Base-by-base conservation (phyloP, 2,113 vertebrate species). In the Camarhynchus parvulus region DNA sequence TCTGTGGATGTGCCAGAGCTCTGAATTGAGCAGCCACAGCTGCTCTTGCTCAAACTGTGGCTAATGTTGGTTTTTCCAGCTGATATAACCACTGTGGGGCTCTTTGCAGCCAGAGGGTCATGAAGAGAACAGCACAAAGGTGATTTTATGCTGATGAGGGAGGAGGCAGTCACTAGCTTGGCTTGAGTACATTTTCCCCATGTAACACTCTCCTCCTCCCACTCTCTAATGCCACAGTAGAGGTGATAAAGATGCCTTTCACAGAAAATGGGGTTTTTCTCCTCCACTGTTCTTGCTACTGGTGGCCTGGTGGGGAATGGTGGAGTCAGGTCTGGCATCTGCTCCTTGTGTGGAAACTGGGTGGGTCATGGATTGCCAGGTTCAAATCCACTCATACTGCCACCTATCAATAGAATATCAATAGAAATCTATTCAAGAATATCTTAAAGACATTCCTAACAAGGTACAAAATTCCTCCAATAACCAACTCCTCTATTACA, bases 181-280 rank as follows among this genome's bases (percentile, higher is more conserved):
- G 21, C 49, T 73, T 85, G 24, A 41, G 11, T 44, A 17, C 0
- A 0, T 77, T 87, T 62, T 19, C 7, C 18, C 8, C n/a, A 13
- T 27, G 30, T 37, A 83, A 31, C 53, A 33, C 6, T 83, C 28
- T 35, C 24, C 37, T 83, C 42, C 39, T 90, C 19, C 21, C 18
- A 19, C 46, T 69, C 15, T 28, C 13, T 84, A 50, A 55, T 2
- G 59, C 28, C 47, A 63, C 41, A 46, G 23, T 5, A 68, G 74
- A 79, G 30, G 23, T 35, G 50, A 58, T 78, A 47, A 67, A 58
- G 15, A 63, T 15, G 39, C 4, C 56, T 31, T 58, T 72, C 2
- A 13, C 17, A 72, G 66, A 88, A 90, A 75, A 75, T 17, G 27
- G 14, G 15, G n/a, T 6, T n/a, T 84, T 15, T 41, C 13, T 78